Evolutionary conservation across 1,140 invertebrate genomes (phyloP).

Genomic region (Copidosoma floridanum): DNA sequence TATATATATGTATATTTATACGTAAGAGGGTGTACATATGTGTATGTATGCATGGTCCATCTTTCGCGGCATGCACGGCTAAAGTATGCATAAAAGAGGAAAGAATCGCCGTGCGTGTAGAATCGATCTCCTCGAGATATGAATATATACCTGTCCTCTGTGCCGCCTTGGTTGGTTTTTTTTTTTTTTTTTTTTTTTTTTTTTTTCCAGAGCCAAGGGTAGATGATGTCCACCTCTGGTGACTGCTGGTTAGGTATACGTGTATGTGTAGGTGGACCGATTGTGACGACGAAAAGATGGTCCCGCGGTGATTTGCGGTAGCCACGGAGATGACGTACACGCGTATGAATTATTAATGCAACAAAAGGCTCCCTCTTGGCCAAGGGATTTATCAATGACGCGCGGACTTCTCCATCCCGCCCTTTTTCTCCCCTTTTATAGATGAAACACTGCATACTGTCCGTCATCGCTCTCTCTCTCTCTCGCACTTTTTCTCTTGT

Average conservation of each 20-base stretch:
- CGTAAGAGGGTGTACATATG: neutral
- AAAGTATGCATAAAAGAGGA: neutral
- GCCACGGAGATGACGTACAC: slow-evolving; percentile 35
- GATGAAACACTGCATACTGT: neutral
- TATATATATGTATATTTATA: slow-evolving; percentile 14
- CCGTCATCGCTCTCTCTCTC: slow-evolving; percentile 10
- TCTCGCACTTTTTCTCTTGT: neutral
- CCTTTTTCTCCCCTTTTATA: no score
- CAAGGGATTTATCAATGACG: slow-evolving; percentile 43
- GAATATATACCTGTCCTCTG: no score
- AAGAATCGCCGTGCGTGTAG: slow-evolving; percentile 32
- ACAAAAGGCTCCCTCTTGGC: slow-evolving; percentile 8
- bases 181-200: no score
- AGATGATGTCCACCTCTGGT: no score
- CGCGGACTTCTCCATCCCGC: slow-evolving; percentile 21
- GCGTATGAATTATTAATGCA: slow-evolving; percentile 56
- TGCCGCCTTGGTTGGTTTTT: no score
- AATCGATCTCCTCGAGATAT: slow-evolving; percentile 50
- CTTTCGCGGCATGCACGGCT: slow-evolving; percentile 13
- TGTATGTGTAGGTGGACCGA: no score
- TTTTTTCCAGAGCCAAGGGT: no score
- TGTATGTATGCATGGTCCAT: neutral
- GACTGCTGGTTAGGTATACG: no score
- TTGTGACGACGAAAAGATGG: neutral
- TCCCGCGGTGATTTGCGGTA: no score